Evolutionary conservation across 2,888 invertebrate species (phyloP).

Genomic region (Orthosia gothica): DNA sequence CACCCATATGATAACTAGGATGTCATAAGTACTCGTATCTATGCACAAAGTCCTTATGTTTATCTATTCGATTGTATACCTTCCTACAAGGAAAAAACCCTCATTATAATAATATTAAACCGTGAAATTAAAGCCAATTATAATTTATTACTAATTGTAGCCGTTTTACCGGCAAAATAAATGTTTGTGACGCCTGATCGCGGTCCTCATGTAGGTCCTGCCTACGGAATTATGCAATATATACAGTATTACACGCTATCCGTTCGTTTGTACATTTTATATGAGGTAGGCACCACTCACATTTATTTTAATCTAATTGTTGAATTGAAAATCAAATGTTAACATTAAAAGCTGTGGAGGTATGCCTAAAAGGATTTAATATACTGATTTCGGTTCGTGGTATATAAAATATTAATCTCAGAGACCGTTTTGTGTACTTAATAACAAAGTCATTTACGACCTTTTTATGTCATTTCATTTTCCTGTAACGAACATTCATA

Average conservation of each 20-base stretch:
- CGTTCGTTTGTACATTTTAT: conserved; percentile 44
- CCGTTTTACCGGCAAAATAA: too few species aligned
- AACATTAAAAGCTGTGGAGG: not conserved
- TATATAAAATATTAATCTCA: not conserved
- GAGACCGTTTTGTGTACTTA: not conserved
- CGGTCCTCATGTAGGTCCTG: not conserved
- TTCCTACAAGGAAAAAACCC: not conserved
- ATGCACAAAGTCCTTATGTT: too few species aligned
- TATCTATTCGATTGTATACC: too few species aligned
- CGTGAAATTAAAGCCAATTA: not conserved
- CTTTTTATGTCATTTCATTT: not conserved
- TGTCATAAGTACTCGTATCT: too few species aligned
- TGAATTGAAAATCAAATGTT: conserved; percentile 1
- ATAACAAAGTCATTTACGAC: not conserved
- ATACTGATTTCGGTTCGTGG: not conserved
- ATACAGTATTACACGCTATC: conserved; percentile 31
- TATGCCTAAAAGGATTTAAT: not conserved
- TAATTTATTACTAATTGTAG: conserved; percentile 21
- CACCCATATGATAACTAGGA: too few species aligned
- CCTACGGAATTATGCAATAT: conserved; percentile 14
- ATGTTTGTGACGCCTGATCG: too few species aligned
- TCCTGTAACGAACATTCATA: not conserved
- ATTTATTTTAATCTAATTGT: conserved; percentile 22
- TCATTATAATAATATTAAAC: not conserved
- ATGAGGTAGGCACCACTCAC: conserved; percentile 17